These are phyloP conservation scores for Protophormia terraenovae DNA, from an alignment of 2,888 invertebrate genomes.

Conservation along the genomic window DNA sequence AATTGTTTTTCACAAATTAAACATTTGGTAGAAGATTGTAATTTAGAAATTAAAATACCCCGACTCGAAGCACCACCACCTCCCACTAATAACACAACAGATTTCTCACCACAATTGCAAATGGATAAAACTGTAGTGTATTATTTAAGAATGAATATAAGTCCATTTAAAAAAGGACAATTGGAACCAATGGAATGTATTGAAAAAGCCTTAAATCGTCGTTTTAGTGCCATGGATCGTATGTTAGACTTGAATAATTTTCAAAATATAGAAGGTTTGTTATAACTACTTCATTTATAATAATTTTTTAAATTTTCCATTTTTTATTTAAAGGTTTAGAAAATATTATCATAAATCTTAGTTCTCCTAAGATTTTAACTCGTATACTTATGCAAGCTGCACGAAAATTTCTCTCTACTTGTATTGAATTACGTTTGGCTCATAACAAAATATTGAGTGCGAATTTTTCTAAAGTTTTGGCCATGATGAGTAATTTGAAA, in stretches of 20 bases:
- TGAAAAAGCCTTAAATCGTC: slow-evolving; percentile 73
- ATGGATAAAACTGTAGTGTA: slow-evolving; percentile 69
- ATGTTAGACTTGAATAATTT: slow-evolving; percentile 76
- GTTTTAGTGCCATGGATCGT: slow-evolving; percentile 75
- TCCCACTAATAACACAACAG: slow-evolving; percentile 26
- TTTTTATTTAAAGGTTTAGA: slow-evolving; percentile 71
- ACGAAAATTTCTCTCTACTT: slow-evolving; percentile 73
- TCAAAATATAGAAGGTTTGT: slow-evolving; percentile 72
- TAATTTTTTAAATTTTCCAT: background rate
- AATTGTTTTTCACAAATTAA: slow-evolving; percentile 76
- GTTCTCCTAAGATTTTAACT: slow-evolving; percentile 73
- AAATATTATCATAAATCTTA: slow-evolving; percentile 74
- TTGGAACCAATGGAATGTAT: slow-evolving; percentile 74
- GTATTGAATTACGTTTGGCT: slow-evolving; percentile 75
- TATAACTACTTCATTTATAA: background rate
- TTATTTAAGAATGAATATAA: slow-evolving; percentile 76
- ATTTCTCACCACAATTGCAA: slow-evolving; percentile 54
- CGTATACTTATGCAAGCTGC: slow-evolving; percentile 74
- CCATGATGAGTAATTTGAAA: slow-evolving; percentile 74
- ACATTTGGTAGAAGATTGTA: slow-evolving; percentile 72
- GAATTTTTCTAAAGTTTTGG: slow-evolving; percentile 72
- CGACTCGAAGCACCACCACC: slow-evolving; percentile 52
- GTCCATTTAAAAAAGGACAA: slow-evolving; percentile 73
- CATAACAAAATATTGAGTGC: slow-evolving; percentile 75
- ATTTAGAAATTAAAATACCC: slow-evolving; percentile 74